Evolutionary conservation across 53 echinoderm and acorn worm genomes (phyloP).

Genomic region (Arbacia lixula): DNA sequence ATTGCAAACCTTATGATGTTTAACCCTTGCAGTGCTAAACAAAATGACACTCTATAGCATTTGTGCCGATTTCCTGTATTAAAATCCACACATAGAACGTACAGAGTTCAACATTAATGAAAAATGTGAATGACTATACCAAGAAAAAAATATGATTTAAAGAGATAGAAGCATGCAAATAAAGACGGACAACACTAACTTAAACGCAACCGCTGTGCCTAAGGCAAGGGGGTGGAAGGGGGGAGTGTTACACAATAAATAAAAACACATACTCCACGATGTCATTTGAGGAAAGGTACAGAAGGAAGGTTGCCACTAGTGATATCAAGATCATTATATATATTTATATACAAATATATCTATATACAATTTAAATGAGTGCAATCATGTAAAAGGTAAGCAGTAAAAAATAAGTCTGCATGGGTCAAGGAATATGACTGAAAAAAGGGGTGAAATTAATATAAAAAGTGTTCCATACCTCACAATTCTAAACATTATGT

Average conservation of each 20-base stretch:
- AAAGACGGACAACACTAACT: no score
- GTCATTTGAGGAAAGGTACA: not conserved
- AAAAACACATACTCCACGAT: constrained; percentile 28
- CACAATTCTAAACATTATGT: constrained; percentile 8
- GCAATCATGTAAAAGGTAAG: not conserved
- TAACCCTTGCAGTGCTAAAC: no score
- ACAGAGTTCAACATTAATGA: no score
- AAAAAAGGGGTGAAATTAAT: constrained; percentile 24
- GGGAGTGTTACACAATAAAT: constrained; percentile 31
- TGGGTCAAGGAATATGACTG: not conserved
- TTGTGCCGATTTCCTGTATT: no score
- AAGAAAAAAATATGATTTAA: no score
- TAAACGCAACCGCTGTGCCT: no score
- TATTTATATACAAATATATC: constrained; percentile 49
- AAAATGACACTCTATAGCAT: no score
- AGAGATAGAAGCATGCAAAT: no score
- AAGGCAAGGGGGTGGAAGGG: not conserved
- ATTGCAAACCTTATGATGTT: no score
- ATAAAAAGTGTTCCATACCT: constrained; percentile 29
- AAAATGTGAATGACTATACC: no score
- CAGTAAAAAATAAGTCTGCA: constrained; percentile 12
- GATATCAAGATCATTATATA: constrained; percentile 58
- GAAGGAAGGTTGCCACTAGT: not conserved
- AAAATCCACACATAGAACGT: no score
- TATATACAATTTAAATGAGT: constrained; percentile 37